Base-by-base conservation (phyloP, 2,797 vertebrate genomes). In the Microcaecilia unicolor region DNA sequence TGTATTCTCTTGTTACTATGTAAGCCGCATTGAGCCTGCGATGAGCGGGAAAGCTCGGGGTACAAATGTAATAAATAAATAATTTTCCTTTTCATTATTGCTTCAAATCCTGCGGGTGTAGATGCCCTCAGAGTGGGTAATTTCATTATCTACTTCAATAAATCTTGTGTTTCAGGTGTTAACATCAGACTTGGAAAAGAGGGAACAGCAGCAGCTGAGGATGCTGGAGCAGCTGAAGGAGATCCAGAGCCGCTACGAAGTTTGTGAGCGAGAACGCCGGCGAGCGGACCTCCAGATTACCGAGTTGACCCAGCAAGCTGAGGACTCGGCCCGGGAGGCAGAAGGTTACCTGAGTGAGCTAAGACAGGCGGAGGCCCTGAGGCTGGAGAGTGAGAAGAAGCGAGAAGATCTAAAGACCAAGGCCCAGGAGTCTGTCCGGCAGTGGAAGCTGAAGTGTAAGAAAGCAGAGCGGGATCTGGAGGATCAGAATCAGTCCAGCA, bases 391-490 rank as follows among this genome's bases (percentile, higher is more conserved):
- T 3, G 77, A 77, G 18, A 87, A 70, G 59, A 91, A 74, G 63
- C 81, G 78, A 50, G 90, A 92, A n/a, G 89, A 92, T 27, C 44
- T 98, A 67, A 93, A 86, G 54, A 26, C 42, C 31, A 92, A 85
- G 60, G 93, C 93, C 16, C 91, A 93, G 47, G 90, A 92, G 44
- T 72, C 86, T 7, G 74, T 97, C 37, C 70, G 72, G 31, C 88
- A 88, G 4, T 98, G 93, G 94, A 96, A 89, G 65, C 6, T 86
- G 28, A 94, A 87, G 61, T 88, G 81, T 63, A 89, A 73, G 68
- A 87, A 86, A 51, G 50, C 92, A 57, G 83, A 90, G 65, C 72
- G 62, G 32, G 80, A 84, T 15, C 31, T 87, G 51, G 85, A 89
- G 49, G 93, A 91, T 38, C 77, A 72, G 14, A 67, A 62, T 5